Conservation (phyloP, 2,797 vertebrate genomes). For the Gobio occitaniae region DNA sequence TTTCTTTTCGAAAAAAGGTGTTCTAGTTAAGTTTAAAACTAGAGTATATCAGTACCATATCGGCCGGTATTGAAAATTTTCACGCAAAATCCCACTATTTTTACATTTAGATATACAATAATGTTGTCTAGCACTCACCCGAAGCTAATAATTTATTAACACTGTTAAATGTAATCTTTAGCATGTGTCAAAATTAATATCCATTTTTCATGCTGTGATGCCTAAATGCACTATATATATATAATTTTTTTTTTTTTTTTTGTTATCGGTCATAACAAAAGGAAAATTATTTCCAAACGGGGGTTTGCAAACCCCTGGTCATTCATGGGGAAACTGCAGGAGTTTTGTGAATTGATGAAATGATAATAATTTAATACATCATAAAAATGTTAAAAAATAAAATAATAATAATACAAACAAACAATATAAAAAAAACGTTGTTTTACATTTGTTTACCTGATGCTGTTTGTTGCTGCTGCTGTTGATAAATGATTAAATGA, state of each 20-base stretch:
- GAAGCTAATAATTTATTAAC: neutral
- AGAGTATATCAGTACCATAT: neutral
- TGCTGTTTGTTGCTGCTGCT: neutral
- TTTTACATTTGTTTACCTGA: neutral
- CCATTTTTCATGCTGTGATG: neutral
- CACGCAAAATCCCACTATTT: neutral
- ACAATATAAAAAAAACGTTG: neutral
- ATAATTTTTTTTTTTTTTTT: too few relatives aligned
- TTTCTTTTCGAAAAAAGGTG: too few relatives aligned
- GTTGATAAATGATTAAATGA: neutral
- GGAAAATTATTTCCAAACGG: neutral
- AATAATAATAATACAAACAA: neutral
- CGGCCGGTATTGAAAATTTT: neutral
- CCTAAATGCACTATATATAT: neutral
- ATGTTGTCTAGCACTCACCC: neutral
- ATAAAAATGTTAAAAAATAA: neutral
- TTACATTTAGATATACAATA: neutral
- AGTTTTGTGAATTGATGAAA: neutral
- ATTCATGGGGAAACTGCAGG: neutral
- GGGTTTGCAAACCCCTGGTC: neutral
- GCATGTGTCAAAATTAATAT: neutral
- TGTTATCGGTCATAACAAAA: neutral
- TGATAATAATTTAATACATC: neutral
- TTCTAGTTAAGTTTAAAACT: neutral
- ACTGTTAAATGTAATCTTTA: neutral